Percentiles rank a stretch among this genome's conserved stretches.
Evolutionary conservation across 1,140 invertebrate genomes (phyloP).

Genomic region (Aphelinus certus): DNA sequence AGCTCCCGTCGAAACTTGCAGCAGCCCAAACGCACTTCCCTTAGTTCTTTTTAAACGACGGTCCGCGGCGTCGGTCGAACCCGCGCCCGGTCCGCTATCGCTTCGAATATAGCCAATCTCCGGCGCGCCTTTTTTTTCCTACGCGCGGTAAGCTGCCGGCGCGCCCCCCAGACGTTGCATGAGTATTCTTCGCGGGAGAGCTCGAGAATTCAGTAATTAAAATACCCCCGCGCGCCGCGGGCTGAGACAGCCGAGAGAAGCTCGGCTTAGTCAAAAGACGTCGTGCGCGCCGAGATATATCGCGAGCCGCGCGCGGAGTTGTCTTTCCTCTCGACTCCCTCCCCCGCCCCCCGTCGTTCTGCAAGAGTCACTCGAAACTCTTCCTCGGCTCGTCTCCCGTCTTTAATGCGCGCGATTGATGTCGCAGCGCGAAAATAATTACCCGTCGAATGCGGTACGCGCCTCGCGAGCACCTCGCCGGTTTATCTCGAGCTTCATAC

Average conservation of each 20-base stretch:
- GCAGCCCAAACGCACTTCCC: not conserved
- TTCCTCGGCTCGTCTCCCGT: conserved; percentile 1
- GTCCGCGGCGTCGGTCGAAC: too few relatives aligned
- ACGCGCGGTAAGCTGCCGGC: too few relatives aligned
- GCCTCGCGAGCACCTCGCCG: not conserved
- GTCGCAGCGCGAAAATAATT: conserved; percentile 1
- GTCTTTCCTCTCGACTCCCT: conserved; percentile 2
- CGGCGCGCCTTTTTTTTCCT: too few relatives aligned
- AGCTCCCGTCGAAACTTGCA: not conserved
- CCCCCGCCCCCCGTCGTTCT: not conserved
- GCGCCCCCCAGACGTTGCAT: too few relatives aligned
- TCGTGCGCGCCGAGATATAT: not conserved
- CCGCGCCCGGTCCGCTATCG: too few relatives aligned
- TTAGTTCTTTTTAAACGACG: conserved; percentile 11
- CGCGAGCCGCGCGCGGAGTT: not conserved
- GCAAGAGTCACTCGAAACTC: conserved; percentile 8
- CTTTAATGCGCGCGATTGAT: conserved; percentile 1
- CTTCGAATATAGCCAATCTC: too few relatives aligned
- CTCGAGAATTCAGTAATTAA: too few relatives aligned
- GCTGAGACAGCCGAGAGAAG: conserved; percentile 5
- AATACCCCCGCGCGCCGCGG: not conserved
- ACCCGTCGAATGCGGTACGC: not conserved
- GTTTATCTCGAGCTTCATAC: not conserved
- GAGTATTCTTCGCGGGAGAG: too few relatives aligned
- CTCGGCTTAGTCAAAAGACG: not conserved